Evolutionary conservation across 2,888 invertebrate genomes (phyloP).

Genomic region (Ditylenchus weischeri): DNA sequence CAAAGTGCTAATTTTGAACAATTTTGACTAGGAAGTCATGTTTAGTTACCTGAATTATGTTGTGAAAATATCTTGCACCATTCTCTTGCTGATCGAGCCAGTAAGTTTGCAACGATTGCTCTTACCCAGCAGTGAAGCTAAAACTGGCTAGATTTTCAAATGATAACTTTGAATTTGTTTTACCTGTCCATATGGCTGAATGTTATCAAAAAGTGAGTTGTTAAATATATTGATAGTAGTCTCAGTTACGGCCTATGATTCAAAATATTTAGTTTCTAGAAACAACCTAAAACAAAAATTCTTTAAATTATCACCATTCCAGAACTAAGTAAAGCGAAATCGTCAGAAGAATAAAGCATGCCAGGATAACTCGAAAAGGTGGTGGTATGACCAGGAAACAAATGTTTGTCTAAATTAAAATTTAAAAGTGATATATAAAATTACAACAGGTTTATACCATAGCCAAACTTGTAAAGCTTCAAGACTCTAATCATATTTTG

Average conservation of each 20-base stretch:
- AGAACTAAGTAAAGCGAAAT: constrained; percentile 56
- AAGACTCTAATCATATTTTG: constrained; percentile 54
- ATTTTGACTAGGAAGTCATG: too few species aligned
- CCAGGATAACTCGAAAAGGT: constrained; percentile 59
- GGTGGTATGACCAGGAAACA: constrained; percentile 57
- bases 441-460: constrained; percentile 54
- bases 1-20: too few species aligned
- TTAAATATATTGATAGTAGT: constrained; percentile 77
- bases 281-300: background rate
- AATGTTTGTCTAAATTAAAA: constrained; percentile 7
- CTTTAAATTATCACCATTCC: constrained; percentile 40
- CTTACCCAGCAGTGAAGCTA: constrained; percentile 69
- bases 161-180: background rate
- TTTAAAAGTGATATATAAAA: background rate
- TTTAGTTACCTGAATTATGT: constrained; percentile 69
- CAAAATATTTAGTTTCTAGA: background rate
- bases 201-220: constrained; percentile 69
- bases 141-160: background rate
- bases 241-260: constrained; percentile 67
- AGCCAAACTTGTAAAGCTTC: constrained; percentile 68
- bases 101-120: constrained; percentile 77
- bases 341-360: constrained; percentile 58
- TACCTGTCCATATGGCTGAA: constrained; percentile 64
- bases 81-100: constrained; percentile 70
- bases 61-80: constrained; percentile 73